Conservation (phyloP, 1,140 invertebrate species). For the Ceratina calcarata region DNA sequence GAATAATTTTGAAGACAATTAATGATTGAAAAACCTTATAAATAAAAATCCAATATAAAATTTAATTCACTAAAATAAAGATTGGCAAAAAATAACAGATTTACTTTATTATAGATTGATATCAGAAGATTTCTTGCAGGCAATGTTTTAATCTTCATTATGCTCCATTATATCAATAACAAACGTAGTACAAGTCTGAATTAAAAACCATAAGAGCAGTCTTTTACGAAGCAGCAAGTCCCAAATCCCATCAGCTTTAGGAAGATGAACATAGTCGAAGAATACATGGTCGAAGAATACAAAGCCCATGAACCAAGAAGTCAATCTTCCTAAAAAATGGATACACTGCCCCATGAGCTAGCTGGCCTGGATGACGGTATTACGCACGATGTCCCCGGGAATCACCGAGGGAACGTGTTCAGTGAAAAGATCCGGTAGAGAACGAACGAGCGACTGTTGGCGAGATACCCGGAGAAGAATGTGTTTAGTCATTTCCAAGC, state of each 20-base stretch:
- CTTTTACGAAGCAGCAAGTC: too few species aligned
- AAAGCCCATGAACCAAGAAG: background rate
- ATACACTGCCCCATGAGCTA: background rate
- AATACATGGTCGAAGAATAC: background rate
- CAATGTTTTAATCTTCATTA: too few species aligned
- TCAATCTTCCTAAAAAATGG: conserved; percentile 16
- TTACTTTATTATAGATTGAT: too few species aligned
- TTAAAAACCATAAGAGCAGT: too few species aligned
- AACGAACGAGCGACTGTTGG: conserved; percentile 28
- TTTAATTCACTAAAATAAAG: too few species aligned
- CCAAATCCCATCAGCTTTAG: background rate
- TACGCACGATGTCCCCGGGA: conserved; percentile 9
- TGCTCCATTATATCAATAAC: too few species aligned
- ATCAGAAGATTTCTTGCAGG: too few species aligned
- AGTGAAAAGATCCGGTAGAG: background rate
- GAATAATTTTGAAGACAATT: too few species aligned
- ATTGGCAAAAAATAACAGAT: too few species aligned
- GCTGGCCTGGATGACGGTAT: background rate
- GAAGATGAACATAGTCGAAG: background rate
- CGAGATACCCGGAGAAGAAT: conserved; percentile 28
- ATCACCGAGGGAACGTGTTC: background rate
- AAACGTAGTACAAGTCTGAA: too few species aligned
- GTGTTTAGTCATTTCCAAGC: conserved; percentile 31
- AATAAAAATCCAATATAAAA: too few species aligned
- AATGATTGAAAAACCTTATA: too few species aligned